phyloP scores from a whole-genome alignment of 1,140 invertebrate genomes.

The Drosophila prosaltans region DNA sequence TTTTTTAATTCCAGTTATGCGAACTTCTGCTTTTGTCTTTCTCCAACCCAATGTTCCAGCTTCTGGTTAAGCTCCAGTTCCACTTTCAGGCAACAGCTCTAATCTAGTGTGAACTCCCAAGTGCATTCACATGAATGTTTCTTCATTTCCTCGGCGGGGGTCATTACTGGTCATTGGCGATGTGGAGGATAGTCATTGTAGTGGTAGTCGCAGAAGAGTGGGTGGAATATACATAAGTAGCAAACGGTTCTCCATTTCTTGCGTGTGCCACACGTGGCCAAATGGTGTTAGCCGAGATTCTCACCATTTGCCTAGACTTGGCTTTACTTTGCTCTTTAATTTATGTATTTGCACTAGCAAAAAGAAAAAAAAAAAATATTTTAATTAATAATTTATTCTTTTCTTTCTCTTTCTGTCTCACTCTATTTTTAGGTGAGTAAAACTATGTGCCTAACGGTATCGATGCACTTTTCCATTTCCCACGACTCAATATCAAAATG shows the following conservation, averaged over 20 bases:
- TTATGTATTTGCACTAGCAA: slow-evolving; percentile 4
- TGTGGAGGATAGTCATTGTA: not conserved
- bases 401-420: not conserved
- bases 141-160: slow-evolving; percentile 49
- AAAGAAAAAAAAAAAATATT: not conserved
- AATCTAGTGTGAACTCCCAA: slow-evolving; percentile 72
- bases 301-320: slow-evolving; percentile 47
- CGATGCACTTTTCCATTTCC: slow-evolving; percentile 5
- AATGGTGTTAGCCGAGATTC: slow-evolving; percentile 36
- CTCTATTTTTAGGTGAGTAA: slow-evolving; percentile 1
- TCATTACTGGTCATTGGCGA: slow-evolving; percentile 76
- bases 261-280: slow-evolving; percentile 68
- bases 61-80: slow-evolving; percentile 1
- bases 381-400: slow-evolving; percentile 13
- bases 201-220: not conserved
- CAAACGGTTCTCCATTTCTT: slow-evolving; percentile 46
- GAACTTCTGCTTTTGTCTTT: slow-evolving; percentile 73
- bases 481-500: slow-evolving; percentile 4
- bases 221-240: slow-evolving; percentile 12
- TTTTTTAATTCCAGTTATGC: slow-evolving; percentile 68
- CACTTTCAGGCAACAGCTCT: slow-evolving; percentile 31
- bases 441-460: not conserved
- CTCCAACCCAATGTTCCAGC: not conserved
- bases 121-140: slow-evolving; percentile 67
- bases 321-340: slow-evolving; percentile 54